These are phyloP conservation scores for Drosophila gaucha DNA, from an alignment of 2,888 invertebrate species.

Conservation along the genomic window DNA sequence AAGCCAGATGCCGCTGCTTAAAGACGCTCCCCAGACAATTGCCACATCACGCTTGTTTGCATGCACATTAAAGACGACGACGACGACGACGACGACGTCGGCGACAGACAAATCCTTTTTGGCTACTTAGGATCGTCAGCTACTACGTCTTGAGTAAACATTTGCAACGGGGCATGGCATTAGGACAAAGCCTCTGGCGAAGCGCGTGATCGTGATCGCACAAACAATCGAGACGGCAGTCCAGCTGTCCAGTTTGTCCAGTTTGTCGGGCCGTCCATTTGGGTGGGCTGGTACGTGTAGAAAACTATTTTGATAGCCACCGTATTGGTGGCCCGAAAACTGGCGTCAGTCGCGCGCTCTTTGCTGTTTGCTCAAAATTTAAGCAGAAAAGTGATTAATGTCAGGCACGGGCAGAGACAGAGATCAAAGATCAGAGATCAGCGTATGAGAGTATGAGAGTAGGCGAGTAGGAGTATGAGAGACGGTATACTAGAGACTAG, in stretches of 20 bases:
- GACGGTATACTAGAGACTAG: neutral
- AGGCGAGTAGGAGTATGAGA: neutral
- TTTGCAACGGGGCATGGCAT: slow-evolving; percentile 65
- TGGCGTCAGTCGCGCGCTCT: slow-evolving; percentile 71
- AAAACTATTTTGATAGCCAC: slow-evolving; percentile 77
- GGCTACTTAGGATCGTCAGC: slow-evolving; percentile 69
- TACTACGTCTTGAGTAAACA: slow-evolving; percentile 65
- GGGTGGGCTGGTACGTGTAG: slow-evolving; percentile 76
- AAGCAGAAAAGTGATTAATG: slow-evolving; percentile 75
- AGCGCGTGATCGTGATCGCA: slow-evolving; percentile 76
- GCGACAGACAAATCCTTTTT: slow-evolving; percentile 74
- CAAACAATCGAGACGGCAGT: slow-evolving; percentile 53
- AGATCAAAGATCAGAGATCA: too few species aligned
- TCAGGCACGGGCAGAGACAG: slow-evolving; percentile 33
- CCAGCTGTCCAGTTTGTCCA: too few species aligned
- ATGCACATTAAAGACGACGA: slow-evolving; percentile 72
- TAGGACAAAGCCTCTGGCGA: slow-evolving; percentile 60
- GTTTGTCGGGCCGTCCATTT: slow-evolving; percentile 58
- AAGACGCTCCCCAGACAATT: slow-evolving; percentile 68
- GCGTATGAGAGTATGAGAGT: neutral
- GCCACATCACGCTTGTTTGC: slow-evolving; percentile 80
- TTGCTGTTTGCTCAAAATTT: slow-evolving; percentile 41
- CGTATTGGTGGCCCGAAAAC: slow-evolving; percentile 37
- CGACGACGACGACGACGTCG: slow-evolving; percentile 36
- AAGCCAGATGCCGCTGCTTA: slow-evolving; percentile 25